Conservation (phyloP, 2,888 invertebrate species). For the Scotopteryx bipunctaria region DNA sequence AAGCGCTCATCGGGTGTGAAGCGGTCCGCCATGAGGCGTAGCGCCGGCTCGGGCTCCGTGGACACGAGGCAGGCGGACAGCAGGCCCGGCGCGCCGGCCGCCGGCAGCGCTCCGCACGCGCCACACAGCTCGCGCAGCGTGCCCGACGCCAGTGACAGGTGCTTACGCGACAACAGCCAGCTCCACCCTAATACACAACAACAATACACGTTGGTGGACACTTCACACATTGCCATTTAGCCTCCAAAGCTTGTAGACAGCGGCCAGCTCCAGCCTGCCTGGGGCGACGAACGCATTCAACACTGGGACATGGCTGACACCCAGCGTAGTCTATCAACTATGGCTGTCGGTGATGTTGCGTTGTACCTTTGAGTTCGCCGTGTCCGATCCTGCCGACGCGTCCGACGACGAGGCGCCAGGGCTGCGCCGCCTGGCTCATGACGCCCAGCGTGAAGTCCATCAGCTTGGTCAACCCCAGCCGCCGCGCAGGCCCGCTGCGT, state of each 20-base stretch:
- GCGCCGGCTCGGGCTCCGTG: slow-evolving; percentile 93
- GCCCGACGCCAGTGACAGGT: slow-evolving; percentile 93
- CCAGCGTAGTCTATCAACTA: too few species aligned
- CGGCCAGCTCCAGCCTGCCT: too few species aligned
- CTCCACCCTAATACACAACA: slow-evolving; percentile 88
- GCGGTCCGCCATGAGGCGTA: slow-evolving; percentile 96
- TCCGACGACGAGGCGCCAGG: slow-evolving; percentile 98
- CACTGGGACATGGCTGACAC: too few species aligned
- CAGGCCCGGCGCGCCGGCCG: slow-evolving; percentile 93
- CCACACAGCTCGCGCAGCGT: slow-evolving; percentile 95
- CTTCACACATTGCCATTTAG: too few species aligned
- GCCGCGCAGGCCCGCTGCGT: slow-evolving; percentile 94
- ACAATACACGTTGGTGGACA: too few species aligned
- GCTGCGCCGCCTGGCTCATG: slow-evolving; percentile 95
- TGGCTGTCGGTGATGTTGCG: too few species aligned
- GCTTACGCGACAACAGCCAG: slow-evolving; percentile 95
- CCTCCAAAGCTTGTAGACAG: too few species aligned
- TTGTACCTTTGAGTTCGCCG: slow-evolving; percentile 94
- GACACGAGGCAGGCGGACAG: slow-evolving; percentile 99
- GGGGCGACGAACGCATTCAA: too few species aligned
- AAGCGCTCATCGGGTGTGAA: slow-evolving; percentile 98
- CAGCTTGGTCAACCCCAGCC: slow-evolving; percentile 94
- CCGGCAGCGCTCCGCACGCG: slow-evolving; percentile 92
- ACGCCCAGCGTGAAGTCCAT: slow-evolving; percentile 99
- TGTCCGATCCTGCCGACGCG: slow-evolving; percentile 98